phyloP scores from a whole-genome alignment of 2,113 vertebrate genomes.

The Cinclus mexicanus region DNA sequence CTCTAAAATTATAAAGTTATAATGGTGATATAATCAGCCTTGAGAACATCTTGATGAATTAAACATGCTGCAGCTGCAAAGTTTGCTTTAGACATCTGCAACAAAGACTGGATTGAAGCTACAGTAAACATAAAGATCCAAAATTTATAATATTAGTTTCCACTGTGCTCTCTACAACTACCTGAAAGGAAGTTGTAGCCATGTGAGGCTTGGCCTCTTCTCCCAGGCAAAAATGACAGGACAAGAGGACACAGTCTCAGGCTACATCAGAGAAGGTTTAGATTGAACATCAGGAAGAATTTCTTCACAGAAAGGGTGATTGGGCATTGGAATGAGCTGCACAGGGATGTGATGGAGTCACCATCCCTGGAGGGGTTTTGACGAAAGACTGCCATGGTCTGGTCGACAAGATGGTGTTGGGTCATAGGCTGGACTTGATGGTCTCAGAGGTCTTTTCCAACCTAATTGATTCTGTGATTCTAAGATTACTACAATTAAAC shows the following conservation, averaged over 20 bases:
- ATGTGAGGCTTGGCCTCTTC: neutral
- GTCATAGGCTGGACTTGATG: neutral
- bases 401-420: neutral
- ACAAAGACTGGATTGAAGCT: conserved; percentile 60
- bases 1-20: conserved; percentile 57
- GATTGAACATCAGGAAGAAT: neutral
- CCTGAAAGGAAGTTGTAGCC: neutral
- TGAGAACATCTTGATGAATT: conserved; percentile 69
- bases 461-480: neutral
- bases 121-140: conserved; percentile 61
- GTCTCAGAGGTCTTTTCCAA: neutral
- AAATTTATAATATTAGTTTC: conserved; percentile 65
- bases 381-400: neutral
- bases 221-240: neutral
- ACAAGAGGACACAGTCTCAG: neutral
- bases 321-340: neutral
- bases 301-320: too few relatives aligned
- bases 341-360: neutral
- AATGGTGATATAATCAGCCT: conserved; percentile 47
- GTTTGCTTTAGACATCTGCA: conserved; percentile 64
- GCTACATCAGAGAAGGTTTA: neutral
- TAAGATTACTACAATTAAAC: conserved; percentile 33
- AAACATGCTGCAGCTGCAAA: conserved; percentile 72
- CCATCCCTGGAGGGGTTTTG: neutral
- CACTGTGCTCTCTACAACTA: neutral